These are phyloP conservation scores for Apodemia hepburni DNA, from an alignment of 2,888 invertebrate species.

Conservation along the genomic window DNA sequence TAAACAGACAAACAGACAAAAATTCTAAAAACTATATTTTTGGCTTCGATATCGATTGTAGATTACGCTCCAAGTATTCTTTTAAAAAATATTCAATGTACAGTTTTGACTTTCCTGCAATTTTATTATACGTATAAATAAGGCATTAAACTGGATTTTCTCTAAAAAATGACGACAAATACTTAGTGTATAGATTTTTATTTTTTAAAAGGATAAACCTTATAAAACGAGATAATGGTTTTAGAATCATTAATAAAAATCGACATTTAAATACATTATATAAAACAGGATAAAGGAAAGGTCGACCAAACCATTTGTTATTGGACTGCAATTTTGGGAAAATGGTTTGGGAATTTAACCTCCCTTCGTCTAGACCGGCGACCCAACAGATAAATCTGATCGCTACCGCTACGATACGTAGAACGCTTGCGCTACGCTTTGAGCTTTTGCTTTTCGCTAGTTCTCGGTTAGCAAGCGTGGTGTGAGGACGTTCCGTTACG, in stretches of 20 bases:
- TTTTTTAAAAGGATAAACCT: background rate
- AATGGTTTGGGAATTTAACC: slow-evolving; percentile 56
- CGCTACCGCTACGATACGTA: slow-evolving; percentile 10
- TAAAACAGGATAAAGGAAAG: background rate
- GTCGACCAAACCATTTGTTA: slow-evolving; percentile 3
- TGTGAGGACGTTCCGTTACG: slow-evolving; percentile 43
- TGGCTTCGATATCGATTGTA: no score
- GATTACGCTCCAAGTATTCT: no score
- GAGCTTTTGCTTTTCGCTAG: slow-evolving; percentile 39
- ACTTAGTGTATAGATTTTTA: no score
- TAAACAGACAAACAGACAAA: no score
- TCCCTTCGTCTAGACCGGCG: slow-evolving; percentile 61
- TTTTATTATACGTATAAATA: no score
- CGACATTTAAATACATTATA: slow-evolving; percentile 23
- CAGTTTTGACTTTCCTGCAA: no score
- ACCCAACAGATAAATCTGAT: slow-evolving; percentile 37
- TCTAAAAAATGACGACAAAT: no score
- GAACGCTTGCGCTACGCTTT: slow-evolving; percentile 3
- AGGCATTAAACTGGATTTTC: no score
- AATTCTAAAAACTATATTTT: no score
- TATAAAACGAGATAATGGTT: background rate
- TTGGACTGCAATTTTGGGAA: slow-evolving; percentile 42
- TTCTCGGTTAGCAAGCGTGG: slow-evolving; percentile 45
- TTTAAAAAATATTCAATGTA: no score
- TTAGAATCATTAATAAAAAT: no score